Evolutionary conservation across 2,888 invertebrate genomes (phyloP).

Genomic region (Cosmia pyralina): DNA sequence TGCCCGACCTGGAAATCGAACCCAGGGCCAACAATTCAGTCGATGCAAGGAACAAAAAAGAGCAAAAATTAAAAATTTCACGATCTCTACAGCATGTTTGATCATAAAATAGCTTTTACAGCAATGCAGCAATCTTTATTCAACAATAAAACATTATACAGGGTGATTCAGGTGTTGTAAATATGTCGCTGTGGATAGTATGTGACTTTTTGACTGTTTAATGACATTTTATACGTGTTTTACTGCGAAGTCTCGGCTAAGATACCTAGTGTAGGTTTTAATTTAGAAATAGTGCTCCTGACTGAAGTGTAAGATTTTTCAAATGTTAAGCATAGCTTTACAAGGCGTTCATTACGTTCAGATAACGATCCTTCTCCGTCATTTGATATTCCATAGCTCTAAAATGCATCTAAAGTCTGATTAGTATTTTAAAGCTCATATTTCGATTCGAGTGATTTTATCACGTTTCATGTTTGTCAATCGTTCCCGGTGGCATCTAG

Average conservation of each 20-base stretch:
- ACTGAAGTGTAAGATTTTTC: not conserved
- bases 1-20: not conserved
- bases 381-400: constrained; percentile 7
- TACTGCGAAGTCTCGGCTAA: constrained; percentile 6
- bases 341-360: not conserved
- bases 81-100: constrained; percentile 25
- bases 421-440: not conserved
- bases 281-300: constrained; percentile 15
- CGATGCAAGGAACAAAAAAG: not conserved
- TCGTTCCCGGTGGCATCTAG: no score
- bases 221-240: constrained; percentile 29
- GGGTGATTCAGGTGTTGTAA: constrained; percentile 50
- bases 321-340: not conserved
- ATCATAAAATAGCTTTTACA: constrained; percentile 55
- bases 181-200: constrained; percentile 43
- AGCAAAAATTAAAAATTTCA: not conserved
- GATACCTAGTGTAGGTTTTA: constrained; percentile 2
- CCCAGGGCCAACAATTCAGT: not conserved
- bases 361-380: not conserved
- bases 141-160: constrained; percentile 51
- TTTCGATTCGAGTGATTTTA: constrained; percentile 3
- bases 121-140: constrained; percentile 59
- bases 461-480: no score
- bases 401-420: not conserved
- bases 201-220: constrained; percentile 33